Conservation (phyloP, 2,113 vertebrate genomes). For the Sylvilagus bachmani region DNA sequence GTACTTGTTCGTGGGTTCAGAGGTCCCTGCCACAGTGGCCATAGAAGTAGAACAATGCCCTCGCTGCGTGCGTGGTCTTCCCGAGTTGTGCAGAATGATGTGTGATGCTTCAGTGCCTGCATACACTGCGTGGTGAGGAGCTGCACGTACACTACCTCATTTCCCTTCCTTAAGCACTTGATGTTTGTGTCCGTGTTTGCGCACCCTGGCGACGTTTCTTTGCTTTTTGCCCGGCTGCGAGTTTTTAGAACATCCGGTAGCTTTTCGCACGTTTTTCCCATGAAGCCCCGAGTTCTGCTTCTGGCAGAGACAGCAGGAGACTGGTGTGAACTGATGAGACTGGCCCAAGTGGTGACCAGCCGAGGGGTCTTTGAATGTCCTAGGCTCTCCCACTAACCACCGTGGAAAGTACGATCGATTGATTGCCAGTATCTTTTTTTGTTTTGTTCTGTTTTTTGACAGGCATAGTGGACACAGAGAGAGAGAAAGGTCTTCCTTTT, state of each 20-base stretch:
- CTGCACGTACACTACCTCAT: not conserved
- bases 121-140: not conserved
- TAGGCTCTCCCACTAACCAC: not conserved
- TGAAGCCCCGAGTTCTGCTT: not conserved
- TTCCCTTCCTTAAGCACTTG: not conserved
- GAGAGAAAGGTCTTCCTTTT: no score
- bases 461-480: no score
- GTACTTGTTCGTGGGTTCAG: not conserved
- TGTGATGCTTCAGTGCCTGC: not conserved
- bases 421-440: no score
- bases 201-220: not conserved
- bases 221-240: not conserved
- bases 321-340: fast-evolving
- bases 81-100: not conserved
- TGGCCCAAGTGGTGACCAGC: not conserved
- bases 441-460: no score
- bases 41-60: not conserved
- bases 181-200: not conserved
- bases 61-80: not conserved
- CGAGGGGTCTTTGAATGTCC: fast-evolving
- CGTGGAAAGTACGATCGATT: not conserved
- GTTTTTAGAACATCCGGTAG: not conserved
- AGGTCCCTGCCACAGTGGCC: not conserved
- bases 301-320: not conserved
- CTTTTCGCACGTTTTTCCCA: not conserved